These are phyloP conservation scores for Mythimna vitellina DNA, from an alignment of 2,888 invertebrate species.

Conservation along the genomic window DNA sequence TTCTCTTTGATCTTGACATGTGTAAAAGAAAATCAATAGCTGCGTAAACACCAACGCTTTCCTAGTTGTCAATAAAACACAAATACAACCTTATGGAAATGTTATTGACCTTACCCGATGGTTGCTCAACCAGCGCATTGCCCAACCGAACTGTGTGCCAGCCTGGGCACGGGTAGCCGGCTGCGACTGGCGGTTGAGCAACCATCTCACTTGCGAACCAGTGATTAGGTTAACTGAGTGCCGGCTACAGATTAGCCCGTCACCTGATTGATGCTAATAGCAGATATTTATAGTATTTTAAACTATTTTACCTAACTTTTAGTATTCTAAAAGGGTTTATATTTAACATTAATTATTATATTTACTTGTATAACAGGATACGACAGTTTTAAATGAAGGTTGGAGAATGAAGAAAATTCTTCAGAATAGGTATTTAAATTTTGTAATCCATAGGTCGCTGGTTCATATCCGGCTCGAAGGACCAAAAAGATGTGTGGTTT, in stretches of 20 bases:
- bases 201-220: neutral
- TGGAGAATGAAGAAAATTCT: no score
- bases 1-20: neutral
- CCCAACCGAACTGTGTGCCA: constrained; percentile 5
- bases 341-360: constrained; percentile 5
- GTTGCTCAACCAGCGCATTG: constrained; percentile 28
- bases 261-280: neutral
- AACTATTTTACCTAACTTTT: neutral
- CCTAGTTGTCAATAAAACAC: neutral
- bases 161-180: constrained; percentile 9
- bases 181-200: constrained; percentile 32
- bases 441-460: no score
- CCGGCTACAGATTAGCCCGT: constrained; percentile 2
- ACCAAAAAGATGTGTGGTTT: no score
- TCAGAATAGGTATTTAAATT: neutral
- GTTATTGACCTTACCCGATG: constrained; percentile 32
- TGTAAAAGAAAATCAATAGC: neutral
- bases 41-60: neutral
- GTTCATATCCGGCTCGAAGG: no score
- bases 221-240: constrained; percentile 13
- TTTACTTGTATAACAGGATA: neutral
- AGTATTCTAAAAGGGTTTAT: neutral
- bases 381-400: neutral
- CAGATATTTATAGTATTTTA: constrained; percentile 9
- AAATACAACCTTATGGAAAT: neutral